Percentiles rank a stretch among this genome's conserved stretches.
phyloP scores from a whole-genome alignment of 2,113 vertebrate genomes.

The Dromaius novaehollandiae region DNA sequence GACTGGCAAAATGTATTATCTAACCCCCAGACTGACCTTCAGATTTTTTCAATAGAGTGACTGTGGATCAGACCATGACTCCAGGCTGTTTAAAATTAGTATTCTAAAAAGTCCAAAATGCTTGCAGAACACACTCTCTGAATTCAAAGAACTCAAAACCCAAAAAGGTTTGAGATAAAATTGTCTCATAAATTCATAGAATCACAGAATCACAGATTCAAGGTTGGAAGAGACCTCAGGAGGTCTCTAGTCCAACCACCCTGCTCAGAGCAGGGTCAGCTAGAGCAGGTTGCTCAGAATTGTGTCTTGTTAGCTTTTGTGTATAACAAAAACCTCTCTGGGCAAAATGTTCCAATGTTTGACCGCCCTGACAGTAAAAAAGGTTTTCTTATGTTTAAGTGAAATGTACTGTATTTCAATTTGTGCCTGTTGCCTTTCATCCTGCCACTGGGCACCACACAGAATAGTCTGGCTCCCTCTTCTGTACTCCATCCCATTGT shows the following conservation, averaged over 20 bases:
- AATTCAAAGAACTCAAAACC: background rate
- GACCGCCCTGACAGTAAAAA: background rate
- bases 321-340: background rate
- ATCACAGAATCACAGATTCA: background rate
- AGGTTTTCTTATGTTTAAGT: background rate
- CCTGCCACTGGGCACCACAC: background rate
- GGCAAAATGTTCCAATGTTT: background rate
- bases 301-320: background rate
- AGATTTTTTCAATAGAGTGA: background rate
- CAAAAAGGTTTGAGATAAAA: background rate
- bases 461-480: background rate
- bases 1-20: background rate
- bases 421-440: background rate
- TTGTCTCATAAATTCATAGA: background rate
- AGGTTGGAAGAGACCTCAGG: background rate
- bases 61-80: background rate
- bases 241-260: background rate
- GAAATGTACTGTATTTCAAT: rapidly evolving
- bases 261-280: background rate
- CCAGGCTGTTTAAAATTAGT: background rate
- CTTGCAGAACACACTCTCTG: background rate
- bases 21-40: background rate
- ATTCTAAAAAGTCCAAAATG: background rate
- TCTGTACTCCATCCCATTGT: background rate
- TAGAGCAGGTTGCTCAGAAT: background rate